Percentiles rank a stretch among this genome's conserved stretches.
phyloP scores from a whole-genome alignment of 2,888 invertebrate species.

The Metopia argyrocephala region DNA sequence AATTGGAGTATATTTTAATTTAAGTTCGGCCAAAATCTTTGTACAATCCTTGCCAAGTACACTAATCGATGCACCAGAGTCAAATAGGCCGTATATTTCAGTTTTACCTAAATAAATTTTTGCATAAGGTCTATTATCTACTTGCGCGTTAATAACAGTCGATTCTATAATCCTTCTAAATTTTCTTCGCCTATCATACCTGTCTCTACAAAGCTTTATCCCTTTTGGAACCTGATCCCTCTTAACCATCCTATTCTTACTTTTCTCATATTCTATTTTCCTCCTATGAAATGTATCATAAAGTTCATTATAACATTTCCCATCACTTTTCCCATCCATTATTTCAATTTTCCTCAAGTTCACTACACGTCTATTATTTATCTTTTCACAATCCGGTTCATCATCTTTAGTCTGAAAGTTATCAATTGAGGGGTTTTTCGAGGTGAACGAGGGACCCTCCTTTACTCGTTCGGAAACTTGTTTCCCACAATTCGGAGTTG shows the following conservation, averaged over 20 bases:
- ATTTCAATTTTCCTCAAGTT: not conserved
- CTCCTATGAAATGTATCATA: too few relatives aligned
- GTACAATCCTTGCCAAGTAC: constrained; percentile 13
- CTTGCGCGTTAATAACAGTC: not conserved
- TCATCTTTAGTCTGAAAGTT: not conserved
- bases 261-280: too few relatives aligned
- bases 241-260: too few relatives aligned
- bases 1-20: not conserved
- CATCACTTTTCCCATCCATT: not conserved
- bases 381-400: too few relatives aligned
- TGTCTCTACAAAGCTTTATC: too few relatives aligned
- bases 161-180: too few relatives aligned
- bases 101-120: not conserved
- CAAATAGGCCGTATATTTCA: constrained; percentile 3
- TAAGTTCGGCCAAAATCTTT: not conserved
- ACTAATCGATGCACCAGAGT: constrained; percentile 20
- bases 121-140: not conserved
- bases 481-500: constrained; percentile 6
- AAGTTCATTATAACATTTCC: not conserved
- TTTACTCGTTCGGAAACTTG: constrained; percentile 31
- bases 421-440: not conserved
- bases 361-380: constrained; percentile 3
- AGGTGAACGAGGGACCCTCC: constrained; percentile 22
- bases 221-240: too few relatives aligned
- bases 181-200: too few relatives aligned